Conservation (phyloP, 30 jellyfish, hydroid and myxozoan genomes). For the Aurelia aurita region DNA sequence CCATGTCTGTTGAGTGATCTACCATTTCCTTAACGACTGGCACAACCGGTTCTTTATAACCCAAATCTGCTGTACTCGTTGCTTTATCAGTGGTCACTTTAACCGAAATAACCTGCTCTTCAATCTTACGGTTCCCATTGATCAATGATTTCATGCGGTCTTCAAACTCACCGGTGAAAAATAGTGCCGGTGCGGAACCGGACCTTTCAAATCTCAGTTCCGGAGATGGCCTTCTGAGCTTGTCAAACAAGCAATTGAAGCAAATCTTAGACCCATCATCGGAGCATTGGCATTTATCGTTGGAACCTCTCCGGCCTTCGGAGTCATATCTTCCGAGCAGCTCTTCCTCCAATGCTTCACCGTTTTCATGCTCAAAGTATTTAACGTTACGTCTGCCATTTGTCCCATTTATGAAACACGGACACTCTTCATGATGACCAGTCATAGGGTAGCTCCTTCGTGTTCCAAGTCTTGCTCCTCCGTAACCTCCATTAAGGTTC, state of each 20-base stretch:
- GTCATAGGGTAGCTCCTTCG: constrained; percentile 5
- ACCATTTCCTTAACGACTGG: background rate
- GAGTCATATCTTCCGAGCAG: background rate
- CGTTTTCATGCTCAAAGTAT: background rate
- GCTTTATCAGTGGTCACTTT: constrained; percentile 1
- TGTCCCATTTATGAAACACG: background rate
- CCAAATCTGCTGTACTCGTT: constrained; percentile 29
- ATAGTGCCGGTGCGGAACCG: constrained; percentile 30
- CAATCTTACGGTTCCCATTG: background rate
- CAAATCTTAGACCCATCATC: constrained; percentile 18
- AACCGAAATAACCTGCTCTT: background rate
- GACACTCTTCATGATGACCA: background rate
- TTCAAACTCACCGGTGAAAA: constrained; percentile 19
- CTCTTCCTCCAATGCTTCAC: background rate
- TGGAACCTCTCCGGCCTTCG: background rate
- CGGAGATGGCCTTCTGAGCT: constrained; percentile 1
- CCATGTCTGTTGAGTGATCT: background rate
- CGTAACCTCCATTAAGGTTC: background rate
- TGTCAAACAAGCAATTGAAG: constrained; percentile 12
- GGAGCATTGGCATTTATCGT: constrained; percentile 29
- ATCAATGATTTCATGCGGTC: background rate
- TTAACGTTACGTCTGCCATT: background rate
- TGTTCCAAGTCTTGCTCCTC: background rate
- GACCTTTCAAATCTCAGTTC: constrained; percentile 19
- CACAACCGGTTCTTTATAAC: background rate